Percentiles rank a stretch among this genome's conserved stretches.
These are phyloP conservation scores for Trachymyrmex cornetzi DNA, from an alignment of 1,140 invertebrate genomes.

Conservation along the genomic window DNA sequence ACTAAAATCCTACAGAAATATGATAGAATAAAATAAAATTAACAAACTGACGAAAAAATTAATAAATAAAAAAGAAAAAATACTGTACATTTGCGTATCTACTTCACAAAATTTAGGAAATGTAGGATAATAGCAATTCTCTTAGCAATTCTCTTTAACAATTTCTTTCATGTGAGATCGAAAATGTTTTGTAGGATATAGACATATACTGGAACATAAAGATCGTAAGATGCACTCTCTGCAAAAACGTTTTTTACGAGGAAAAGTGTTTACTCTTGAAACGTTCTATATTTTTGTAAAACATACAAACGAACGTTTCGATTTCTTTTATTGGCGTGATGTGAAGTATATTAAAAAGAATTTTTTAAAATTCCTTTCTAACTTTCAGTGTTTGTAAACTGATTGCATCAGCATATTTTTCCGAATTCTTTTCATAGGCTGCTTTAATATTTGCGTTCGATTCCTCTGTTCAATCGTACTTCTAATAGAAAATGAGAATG, in stretches of 20 bases:
- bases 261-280: neutral
- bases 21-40: neutral
- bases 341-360: neutral
- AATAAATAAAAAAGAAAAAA: neutral
- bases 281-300: neutral
- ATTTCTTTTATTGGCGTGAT: neutral
- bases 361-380: neutral
- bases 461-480: conserved; percentile 1
- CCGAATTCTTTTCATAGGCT: neutral
- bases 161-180: neutral
- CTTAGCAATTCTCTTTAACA: neutral
- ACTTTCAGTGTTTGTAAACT: neutral
- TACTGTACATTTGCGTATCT: neutral
- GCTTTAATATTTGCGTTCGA: conserved; percentile 15
- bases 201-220: neutral
- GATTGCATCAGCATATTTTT: conserved; percentile 2
- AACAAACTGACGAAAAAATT: neutral
- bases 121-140: neutral
- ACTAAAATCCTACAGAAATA: neutral
- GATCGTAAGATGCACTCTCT: neutral
- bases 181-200: neutral
- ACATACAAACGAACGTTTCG: neutral
- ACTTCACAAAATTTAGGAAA: neutral
- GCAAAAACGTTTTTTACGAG: neutral
- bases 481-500: conserved; percentile 6